Percentiles rank a stretch among this genome's conserved stretches.
Evolutionary conservation across 1,140 invertebrate genomes (phyloP).

Genomic region (Drosophila parabipectinata): DNA sequence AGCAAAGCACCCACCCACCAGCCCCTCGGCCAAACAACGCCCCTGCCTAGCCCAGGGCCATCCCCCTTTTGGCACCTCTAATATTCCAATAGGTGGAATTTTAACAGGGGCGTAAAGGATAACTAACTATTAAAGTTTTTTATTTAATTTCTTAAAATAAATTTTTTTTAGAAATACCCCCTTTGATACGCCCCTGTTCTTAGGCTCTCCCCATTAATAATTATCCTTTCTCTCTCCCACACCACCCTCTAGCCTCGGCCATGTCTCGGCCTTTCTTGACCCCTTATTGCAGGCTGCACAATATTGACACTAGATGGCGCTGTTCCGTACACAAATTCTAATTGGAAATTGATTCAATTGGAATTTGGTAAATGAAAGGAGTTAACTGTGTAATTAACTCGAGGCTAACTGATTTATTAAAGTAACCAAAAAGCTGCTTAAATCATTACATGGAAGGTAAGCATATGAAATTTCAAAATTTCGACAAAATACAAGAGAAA

Average conservation of each 20-base stretch:
- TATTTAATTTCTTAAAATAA: not conserved
- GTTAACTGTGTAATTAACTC: conserved; percentile 46
- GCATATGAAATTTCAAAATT: too few species aligned
- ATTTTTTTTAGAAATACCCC: too few species aligned
- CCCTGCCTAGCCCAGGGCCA: not conserved
- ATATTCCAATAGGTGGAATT: conserved; percentile 2
- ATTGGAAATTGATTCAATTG: conserved; percentile 47
- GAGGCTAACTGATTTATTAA: conserved; percentile 26
- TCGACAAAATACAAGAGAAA: too few species aligned
- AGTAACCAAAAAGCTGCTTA: not conserved
- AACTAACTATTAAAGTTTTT: too few species aligned
- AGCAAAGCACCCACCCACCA: conserved; percentile 40
- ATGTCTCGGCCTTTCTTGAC: conserved; percentile 27
- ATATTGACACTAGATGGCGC: conserved; percentile 44
- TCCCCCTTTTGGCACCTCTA: conserved; percentile 28
- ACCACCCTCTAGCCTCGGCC: not conserved
- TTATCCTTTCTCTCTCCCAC: not conserved
- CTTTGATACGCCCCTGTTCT: too few species aligned
- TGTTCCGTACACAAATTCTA: conserved; percentile 25
- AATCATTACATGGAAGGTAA: not conserved
- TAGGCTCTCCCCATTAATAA: not conserved
- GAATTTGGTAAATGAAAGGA: conserved; percentile 31
- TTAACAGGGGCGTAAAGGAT: conserved; percentile 13
- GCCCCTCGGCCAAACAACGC: not conserved
- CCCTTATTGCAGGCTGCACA: conserved; percentile 19